Evolutionary conservation across 1,140 invertebrate genomes (phyloP).

Genomic region (Leucophenga varia): DNA sequence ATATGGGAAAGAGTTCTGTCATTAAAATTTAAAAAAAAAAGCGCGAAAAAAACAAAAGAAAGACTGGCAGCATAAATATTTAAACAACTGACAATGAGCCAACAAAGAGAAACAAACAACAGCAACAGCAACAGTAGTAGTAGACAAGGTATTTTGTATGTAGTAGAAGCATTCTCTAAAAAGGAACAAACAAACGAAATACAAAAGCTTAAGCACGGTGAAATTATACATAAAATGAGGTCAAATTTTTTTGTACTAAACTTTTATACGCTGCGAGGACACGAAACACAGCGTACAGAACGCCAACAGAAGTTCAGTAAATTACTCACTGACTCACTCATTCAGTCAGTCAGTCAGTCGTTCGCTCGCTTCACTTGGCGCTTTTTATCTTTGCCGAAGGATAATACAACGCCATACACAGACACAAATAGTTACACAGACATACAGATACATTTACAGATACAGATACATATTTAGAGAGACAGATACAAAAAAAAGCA

Average conservation of each 20-base stretch:
- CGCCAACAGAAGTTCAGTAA: not conserved
- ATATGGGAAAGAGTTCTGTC: too few relatives aligned
- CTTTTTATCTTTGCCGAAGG: too few relatives aligned
- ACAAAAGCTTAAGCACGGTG: too few relatives aligned
- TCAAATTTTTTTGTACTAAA: constrained; percentile 32
- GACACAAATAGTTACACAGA: too few relatives aligned
- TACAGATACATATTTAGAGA: too few relatives aligned
- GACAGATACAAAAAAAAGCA: too few relatives aligned
- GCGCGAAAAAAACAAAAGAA: constrained; percentile 2
- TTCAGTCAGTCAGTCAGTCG: not conserved
- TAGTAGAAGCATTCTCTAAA: constrained; percentile 3
- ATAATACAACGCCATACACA: too few relatives aligned
- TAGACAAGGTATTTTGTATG: constrained; percentile 19
- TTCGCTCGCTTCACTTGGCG: not conserved
- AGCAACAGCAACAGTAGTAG: not conserved
- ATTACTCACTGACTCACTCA: not conserved
- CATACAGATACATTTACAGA: too few relatives aligned
- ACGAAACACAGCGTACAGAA: too few relatives aligned
- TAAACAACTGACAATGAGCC: constrained; percentile 49
- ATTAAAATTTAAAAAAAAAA: too few relatives aligned
- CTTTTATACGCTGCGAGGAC: too few relatives aligned
- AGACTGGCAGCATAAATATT: constrained; percentile 39
- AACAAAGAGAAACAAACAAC: constrained; percentile 29
- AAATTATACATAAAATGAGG: too few relatives aligned
- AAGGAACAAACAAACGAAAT: not conserved